Evolutionary conservation across 1,140 invertebrate species (phyloP), one percentile per base, ranked within the genome.

Genomic region (Olivierus martensii): DNA sequence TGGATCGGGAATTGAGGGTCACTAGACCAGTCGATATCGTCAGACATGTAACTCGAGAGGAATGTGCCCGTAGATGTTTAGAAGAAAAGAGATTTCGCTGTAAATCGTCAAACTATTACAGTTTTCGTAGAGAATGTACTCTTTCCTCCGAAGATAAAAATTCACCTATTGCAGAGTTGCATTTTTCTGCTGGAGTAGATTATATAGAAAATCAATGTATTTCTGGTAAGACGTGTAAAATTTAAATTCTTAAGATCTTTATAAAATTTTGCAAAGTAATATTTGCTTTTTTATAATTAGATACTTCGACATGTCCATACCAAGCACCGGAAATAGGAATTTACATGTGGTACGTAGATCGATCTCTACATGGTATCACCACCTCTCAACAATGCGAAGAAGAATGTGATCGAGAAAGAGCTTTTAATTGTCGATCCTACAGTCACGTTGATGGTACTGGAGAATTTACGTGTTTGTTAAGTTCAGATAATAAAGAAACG

Each of bases 161-260:
- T 62, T 65, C 50, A 65, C 69, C 44, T 5, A 51, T 61, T 51
- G 62, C 45, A 47, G 66, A 37, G 51, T 60, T 46, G 66, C 67
- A 49, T 49, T 54, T 57, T 14, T 55, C 57, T 0, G 57, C 57
- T 38, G 58, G 61, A 38, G 66, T 66, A 6, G 71, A 75, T 58
- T 75, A 73, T 59, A 61, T 75, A 57, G 73, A 75, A 58, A 75
- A 75, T 59, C 72, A 74, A 61, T 75, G 73, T 56, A 65, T 65
- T 39, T 61, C 66, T 19, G 63, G 72, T 73, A 66, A 62, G 64
- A 58, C 12, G 15, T 17, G 2, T 9, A n/a, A n/a, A n/a, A 28
- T 28, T 28, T 28, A 28, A 28, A 28, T 2, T 6, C 1, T 28
- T 28, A 28, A 28, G 28, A 28, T 28, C 28, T n/a, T n/a, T n/a